Percentiles rank a stretch among this genome's conserved stretches.
phyloP scores from a whole-genome alignment of 2,797 vertebrate genomes.

The Aulostomus chinensis region DNA sequence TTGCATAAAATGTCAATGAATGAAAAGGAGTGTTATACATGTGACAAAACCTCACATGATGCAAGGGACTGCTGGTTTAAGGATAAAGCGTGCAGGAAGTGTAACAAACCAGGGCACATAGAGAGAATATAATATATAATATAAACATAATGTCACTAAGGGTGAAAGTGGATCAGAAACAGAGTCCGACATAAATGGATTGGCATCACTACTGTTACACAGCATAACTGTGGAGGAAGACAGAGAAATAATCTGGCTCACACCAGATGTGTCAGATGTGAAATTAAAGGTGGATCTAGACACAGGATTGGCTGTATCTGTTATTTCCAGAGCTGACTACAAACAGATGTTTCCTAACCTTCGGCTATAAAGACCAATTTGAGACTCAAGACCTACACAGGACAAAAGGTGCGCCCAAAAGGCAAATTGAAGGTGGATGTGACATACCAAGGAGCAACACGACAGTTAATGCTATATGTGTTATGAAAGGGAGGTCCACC shows the following conservation, averaged over 20 bases:
- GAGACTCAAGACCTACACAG: conserved; percentile 9
- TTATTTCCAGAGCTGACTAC: neutral
- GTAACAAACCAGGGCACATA: no score
- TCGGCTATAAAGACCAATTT: neutral
- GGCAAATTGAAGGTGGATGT: neutral
- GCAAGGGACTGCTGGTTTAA: no score
- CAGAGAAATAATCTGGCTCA: no score
- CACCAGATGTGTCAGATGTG: neutral
- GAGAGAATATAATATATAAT: no score
- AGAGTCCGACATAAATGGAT: no score
- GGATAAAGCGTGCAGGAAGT: no score
- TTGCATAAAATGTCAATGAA: neutral
- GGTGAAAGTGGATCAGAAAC: no score
- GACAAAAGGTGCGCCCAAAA: conserved; percentile 1
- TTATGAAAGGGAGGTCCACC: neutral
- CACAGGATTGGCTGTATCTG: neutral
- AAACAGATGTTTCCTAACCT: neutral
- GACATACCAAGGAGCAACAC: neutral
- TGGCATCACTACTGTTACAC: no score
- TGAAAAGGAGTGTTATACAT: neutral
- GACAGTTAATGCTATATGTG: conserved; percentile 9
- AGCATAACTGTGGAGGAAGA: no score
- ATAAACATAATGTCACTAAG: no score
- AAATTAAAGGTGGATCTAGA: neutral
- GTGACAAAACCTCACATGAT: neutral